Percentiles rank a stretch among this genome's conserved stretches.
Conservation (phyloP, 53 echinoderm and acorn worm genomes). For the Apostichopus leukothele region DNA sequence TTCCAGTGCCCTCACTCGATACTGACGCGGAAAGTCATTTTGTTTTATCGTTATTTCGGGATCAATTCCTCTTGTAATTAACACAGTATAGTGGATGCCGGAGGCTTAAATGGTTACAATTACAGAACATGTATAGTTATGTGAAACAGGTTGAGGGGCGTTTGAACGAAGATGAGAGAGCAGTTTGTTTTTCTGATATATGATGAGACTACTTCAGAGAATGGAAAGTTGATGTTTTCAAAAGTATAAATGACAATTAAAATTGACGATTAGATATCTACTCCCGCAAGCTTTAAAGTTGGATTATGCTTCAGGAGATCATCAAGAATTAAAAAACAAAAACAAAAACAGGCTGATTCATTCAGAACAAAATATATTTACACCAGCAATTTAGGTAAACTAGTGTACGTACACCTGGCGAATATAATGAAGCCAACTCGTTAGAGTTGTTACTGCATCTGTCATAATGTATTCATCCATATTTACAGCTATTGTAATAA, state of each 20-base stretch:
- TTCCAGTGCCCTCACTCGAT: slow-evolving; percentile 3
- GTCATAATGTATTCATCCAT: too few species aligned
- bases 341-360: too few species aligned
- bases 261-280: too few species aligned
- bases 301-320: too few species aligned
- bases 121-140: not conserved
- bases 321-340: too few species aligned
- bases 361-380: too few species aligned
- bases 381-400: too few species aligned
- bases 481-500: too few species aligned
- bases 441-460: too few species aligned
- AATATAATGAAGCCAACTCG: too few species aligned
- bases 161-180: not conserved
- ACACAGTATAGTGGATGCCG: not conserved
- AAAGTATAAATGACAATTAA: not conserved
- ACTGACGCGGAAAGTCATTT: not conserved
- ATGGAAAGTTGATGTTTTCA: slow-evolving; percentile 2
- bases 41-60: not conserved
- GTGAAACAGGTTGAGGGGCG: not conserved
- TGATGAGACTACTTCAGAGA: not conserved
- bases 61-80: not conserved
- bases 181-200: not conserved
- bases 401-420: too few species aligned
- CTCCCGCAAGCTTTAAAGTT: too few species aligned
- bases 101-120: slow-evolving; percentile 3